A percentile compares a stretch with the other conserved stretches of the same genome.
phyloP scores from a whole-genome alignment of 2,888 invertebrate genomes.

The Acleris literana region DNA sequence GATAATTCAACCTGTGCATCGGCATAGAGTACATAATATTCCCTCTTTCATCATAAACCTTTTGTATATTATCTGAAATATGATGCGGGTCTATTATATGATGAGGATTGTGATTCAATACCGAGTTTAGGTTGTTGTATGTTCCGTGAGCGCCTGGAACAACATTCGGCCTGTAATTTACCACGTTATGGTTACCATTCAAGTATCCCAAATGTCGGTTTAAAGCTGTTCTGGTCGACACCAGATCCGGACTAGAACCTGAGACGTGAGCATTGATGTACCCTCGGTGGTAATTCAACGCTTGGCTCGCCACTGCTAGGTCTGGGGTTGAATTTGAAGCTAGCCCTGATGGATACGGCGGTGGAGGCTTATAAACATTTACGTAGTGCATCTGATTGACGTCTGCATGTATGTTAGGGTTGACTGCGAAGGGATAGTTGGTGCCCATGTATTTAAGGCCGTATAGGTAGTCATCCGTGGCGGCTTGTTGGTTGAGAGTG shows the following conservation, averaged over 20 bases:
- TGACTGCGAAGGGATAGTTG: conserved; percentile 72
- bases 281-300: conserved; percentile 73
- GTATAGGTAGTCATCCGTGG: conserved; percentile 67
- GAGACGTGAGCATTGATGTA: conserved; percentile 85
- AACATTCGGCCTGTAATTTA: conserved; percentile 63
- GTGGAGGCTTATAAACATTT: conserved; percentile 91
- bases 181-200: conserved; percentile 60
- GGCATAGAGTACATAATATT: conserved; percentile 86
- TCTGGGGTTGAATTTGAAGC: conserved; percentile 94
- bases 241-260: conserved; percentile 90
- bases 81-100: conserved; percentile 84
- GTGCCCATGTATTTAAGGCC: conserved; percentile 62
- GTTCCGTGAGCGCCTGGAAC: conserved; percentile 86
- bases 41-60: conserved; percentile 85
- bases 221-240: conserved; percentile 87
- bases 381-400: conserved; percentile 83
- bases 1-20: conserved; percentile 72
- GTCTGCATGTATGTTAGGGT: conserved; percentile 70
- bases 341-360: conserved; percentile 91
- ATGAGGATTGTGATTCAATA: conserved; percentile 77
- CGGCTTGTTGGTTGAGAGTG: conserved; percentile 57
- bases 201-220: conserved; percentile 75
- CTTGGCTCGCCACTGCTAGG: conserved; percentile 88
- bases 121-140: conserved; percentile 88
- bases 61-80: conserved; percentile 84